These are phyloP conservation scores for Syrphus vitripennis DNA, from an alignment of 2,888 invertebrate species.

Conservation along the genomic window DNA sequence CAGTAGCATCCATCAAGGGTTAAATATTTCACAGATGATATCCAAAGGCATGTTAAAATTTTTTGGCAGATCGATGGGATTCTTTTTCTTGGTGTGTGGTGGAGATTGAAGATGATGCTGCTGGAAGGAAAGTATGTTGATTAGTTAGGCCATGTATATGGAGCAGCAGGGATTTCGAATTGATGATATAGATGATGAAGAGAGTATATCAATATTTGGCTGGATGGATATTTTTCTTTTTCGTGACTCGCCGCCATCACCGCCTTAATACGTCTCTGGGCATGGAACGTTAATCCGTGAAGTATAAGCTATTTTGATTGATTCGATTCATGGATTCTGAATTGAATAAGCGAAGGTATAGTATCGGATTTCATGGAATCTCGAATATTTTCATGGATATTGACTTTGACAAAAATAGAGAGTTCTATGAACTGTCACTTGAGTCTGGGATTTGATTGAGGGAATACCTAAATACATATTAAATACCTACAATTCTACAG, in stretches of 20 bases:
- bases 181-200: constrained; percentile 35
- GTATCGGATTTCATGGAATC: neutral
- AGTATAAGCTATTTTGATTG: constrained; percentile 7
- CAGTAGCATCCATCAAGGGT: constrained; percentile 22
- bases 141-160: constrained; percentile 40
- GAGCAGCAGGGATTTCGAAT: constrained; percentile 33
- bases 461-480: too few species aligned
- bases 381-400: neutral
- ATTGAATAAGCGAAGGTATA: neutral
- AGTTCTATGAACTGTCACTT: too few species aligned
- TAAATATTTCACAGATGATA: constrained; percentile 25
- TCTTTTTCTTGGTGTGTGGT: neutral
- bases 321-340: neutral
- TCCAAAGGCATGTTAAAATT: constrained; percentile 2
- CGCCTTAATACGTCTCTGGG: neutral
- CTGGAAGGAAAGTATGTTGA: constrained; percentile 25
- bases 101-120: neutral
- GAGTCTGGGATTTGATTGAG: too few species aligned
- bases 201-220: constrained; percentile 16
- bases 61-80: constrained; percentile 26
- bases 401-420: too few species aligned
- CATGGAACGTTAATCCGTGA: neutral
- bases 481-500: too few species aligned
- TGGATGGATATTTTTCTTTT: neutral
- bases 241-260: neutral